A percentile compares a stretch with the other conserved stretches of the same genome.
Evolutionary conservation across 2,888 invertebrate genomes (phyloP).

Genomic region (Tipula confusa): DNA sequence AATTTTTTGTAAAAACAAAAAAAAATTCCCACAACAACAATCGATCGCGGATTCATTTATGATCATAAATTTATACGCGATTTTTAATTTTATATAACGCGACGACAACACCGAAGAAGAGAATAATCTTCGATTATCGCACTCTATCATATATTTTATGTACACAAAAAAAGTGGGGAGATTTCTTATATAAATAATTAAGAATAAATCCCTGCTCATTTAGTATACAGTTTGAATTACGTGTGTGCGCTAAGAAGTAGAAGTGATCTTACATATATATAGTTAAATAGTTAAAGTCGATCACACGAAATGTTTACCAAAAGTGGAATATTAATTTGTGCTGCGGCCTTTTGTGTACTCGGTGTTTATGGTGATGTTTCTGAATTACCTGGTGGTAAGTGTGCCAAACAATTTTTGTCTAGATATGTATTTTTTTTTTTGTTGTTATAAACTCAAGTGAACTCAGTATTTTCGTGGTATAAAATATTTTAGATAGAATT

Average conservation of each 20-base stretch:
- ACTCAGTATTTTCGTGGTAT: neutral
- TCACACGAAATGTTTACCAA: neutral
- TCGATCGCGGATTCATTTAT: neutral
- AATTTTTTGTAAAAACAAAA: neutral
- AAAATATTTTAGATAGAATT: neutral
- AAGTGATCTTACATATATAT: neutral
- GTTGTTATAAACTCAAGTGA: neutral
- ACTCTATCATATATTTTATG: neutral
- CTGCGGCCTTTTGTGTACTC: slow-evolving; percentile 21
- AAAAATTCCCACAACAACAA: neutral
- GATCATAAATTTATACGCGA: neutral
- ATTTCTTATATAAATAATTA: slow-evolving; percentile 27
- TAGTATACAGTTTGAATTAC: neutral
- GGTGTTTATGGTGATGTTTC: slow-evolving; percentile 35
- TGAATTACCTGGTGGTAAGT: slow-evolving; percentile 34
- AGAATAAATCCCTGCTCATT: neutral
- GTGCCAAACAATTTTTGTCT: neutral
- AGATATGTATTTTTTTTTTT: neutral
- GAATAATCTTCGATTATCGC: neutral
- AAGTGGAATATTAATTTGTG: neutral
- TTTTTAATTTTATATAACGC: neutral
- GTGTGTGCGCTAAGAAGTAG: neutral
- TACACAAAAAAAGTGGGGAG: slow-evolving; percentile 26
- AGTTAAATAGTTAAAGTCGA: neutral
- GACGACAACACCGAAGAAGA: neutral